phyloP scores from a whole-genome alignment of 2,113 vertebrate genomes.

The Colaptes auratus region DNA sequence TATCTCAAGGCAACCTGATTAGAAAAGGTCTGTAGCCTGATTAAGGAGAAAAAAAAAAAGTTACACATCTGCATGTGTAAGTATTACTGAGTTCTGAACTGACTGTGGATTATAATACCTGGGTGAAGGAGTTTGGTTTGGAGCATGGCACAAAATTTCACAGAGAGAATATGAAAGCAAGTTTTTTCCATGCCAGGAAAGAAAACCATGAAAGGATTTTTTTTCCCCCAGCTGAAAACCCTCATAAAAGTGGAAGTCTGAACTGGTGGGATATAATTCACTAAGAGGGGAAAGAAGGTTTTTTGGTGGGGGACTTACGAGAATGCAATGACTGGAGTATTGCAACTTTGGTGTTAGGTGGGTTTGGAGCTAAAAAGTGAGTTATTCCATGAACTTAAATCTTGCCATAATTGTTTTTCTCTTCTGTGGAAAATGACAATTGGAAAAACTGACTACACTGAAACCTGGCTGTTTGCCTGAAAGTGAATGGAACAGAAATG shows the following conservation, averaged over 20 bases:
- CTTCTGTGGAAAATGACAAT: neutral
- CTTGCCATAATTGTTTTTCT: too few species aligned
- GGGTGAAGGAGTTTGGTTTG: neutral
- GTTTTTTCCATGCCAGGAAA: neutral
- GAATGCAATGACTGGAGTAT: neutral
- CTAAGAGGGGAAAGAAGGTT: neutral
- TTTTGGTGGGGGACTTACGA: neutral
- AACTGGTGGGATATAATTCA: neutral
- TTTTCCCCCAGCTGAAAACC: neutral
- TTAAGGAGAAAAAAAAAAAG: accelerated
- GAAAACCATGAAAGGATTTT: neutral
- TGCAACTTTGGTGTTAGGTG: neutral
- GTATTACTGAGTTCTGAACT: neutral
- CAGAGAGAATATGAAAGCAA: neutral
- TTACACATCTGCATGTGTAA: neutral
- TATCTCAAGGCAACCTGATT: neutral
- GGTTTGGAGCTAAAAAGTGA: neutral
- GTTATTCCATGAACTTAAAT: neutral
- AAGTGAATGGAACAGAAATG: neutral
- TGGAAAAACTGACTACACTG: slow-evolving; percentile 32
- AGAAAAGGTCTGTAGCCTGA: neutral
- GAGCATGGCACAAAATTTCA: neutral
- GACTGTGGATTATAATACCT: neutral
- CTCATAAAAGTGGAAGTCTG: neutral
- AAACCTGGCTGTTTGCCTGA: slow-evolving; percentile 30